phyloP scores from a whole-genome alignment of 2,797 vertebrate genomes.

The Balearica regulorum region DNA sequence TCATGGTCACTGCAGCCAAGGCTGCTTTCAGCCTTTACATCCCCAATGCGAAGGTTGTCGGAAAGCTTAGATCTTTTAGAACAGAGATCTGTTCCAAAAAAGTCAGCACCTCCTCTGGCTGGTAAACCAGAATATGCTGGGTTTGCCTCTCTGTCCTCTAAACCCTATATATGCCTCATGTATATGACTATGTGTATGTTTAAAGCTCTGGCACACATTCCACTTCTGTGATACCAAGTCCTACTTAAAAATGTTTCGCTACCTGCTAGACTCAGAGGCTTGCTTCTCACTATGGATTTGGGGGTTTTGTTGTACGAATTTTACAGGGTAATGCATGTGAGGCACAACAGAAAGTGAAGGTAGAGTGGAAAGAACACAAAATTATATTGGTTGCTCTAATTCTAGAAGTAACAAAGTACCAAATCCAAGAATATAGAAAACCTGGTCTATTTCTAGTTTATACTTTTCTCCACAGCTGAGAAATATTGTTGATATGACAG shows the following conservation, averaged over 20 bases:
- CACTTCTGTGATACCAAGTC: background rate
- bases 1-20: background rate
- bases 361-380: background rate
- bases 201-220: background rate
- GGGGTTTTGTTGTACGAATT: background rate
- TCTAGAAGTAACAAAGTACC: background rate
- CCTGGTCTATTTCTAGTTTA: background rate
- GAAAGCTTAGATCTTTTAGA: background rate
- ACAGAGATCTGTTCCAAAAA: background rate
- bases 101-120: background rate
- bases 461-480: background rate
- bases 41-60: background rate
- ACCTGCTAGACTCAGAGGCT: background rate
- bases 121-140: background rate
- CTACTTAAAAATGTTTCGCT: background rate
- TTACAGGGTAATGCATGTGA: background rate
- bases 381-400: background rate
- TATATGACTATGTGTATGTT: background rate
- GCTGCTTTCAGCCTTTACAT: background rate
- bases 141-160: background rate
- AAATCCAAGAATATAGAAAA: background rate
- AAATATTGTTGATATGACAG: background rate
- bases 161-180: background rate
- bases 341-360: background rate
- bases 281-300: background rate